Conservation (phyloP, 30 jellyfish, hydroid and myxozoan genomes). For the Clytia hemisphaerica region DNA sequence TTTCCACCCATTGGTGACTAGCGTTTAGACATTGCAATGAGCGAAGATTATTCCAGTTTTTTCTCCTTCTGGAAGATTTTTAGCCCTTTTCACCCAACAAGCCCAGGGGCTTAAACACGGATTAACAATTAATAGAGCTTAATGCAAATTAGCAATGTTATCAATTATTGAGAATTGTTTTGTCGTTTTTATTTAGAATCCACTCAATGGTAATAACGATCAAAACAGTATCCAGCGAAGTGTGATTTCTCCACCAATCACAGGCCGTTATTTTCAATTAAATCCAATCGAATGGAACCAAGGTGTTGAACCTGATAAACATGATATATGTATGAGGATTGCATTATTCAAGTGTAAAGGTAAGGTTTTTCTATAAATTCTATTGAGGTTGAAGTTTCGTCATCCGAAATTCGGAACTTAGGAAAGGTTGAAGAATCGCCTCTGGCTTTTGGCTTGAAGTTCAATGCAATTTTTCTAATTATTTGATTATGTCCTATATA, state of each 20-base stretch:
- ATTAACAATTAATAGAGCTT: too few species aligned
- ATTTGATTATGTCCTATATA: too few species aligned
- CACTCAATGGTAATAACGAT: constrained; percentile 68
- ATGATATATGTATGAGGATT: constrained; percentile 81
- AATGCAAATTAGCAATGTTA: too few species aligned
- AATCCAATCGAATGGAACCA: constrained; percentile 81
- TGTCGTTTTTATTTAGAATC: constrained; percentile 44
- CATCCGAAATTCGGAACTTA: not conserved
- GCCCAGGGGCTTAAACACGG: too few species aligned
- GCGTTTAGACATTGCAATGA: too few species aligned
- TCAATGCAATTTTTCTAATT: not conserved
- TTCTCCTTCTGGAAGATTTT: too few species aligned
- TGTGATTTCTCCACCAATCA: constrained; percentile 61
- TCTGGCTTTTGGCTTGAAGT: not conserved
- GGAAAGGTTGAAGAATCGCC: not conserved
- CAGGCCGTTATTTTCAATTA: constrained; percentile 61
- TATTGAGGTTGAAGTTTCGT: not conserved
- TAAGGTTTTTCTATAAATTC: constrained; percentile 5
- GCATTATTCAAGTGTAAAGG: constrained; percentile 76
- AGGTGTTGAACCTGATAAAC: constrained; percentile 41
- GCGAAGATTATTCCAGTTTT: too few species aligned
- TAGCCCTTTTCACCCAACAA: too few species aligned
- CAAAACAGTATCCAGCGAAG: constrained; percentile 43
- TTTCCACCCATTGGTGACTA: too few species aligned
- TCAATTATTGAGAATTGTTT: too few species aligned